phyloP scores from a whole-genome alignment of 1,140 invertebrate species.

The Halesus radiatus region DNA sequence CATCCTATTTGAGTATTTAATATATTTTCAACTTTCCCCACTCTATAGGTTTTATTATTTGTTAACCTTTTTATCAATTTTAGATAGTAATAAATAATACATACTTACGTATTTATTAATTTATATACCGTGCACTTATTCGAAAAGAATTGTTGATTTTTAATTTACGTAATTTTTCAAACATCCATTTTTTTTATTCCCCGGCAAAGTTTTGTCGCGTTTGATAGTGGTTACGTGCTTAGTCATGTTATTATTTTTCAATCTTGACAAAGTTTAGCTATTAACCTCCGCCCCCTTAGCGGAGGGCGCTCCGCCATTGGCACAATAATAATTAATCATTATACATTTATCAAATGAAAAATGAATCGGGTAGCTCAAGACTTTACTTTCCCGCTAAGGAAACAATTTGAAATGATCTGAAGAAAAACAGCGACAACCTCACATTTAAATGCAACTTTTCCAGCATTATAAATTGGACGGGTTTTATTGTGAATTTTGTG shows the following conservation, averaged over 20 bases:
- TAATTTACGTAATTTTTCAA: too few species aligned
- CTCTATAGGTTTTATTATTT: too few species aligned
- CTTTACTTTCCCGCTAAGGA: not conserved
- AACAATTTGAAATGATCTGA: not conserved
- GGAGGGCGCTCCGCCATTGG: not conserved
- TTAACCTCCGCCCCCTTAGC: conserved; percentile 12
- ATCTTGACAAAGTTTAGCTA: conserved; percentile 33
- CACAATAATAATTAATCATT: conserved; percentile 29
- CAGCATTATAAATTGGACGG: too few species aligned
- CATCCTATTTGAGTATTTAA: not conserved
- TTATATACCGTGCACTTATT: not conserved
- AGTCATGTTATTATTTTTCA: conserved; percentile 24
- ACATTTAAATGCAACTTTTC: too few species aligned
- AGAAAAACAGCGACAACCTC: too few species aligned
- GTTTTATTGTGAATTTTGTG: too few species aligned
- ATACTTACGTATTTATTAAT: not conserved
- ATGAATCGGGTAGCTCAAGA: not conserved
- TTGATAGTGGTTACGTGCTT: conserved; percentile 20
- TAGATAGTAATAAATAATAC: too few species aligned
- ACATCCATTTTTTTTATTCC: not conserved
- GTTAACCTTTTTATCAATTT: too few species aligned
- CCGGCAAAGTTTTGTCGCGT: not conserved
- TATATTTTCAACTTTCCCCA: too few species aligned
- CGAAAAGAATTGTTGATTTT: too few species aligned
- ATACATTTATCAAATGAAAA: conserved; percentile 33